A percentile compares a stretch with the other conserved stretches of the same genome.
These are phyloP conservation scores for Esox niger DNA, from an alignment of 2,113 vertebrate species.

Conservation along the genomic window DNA sequence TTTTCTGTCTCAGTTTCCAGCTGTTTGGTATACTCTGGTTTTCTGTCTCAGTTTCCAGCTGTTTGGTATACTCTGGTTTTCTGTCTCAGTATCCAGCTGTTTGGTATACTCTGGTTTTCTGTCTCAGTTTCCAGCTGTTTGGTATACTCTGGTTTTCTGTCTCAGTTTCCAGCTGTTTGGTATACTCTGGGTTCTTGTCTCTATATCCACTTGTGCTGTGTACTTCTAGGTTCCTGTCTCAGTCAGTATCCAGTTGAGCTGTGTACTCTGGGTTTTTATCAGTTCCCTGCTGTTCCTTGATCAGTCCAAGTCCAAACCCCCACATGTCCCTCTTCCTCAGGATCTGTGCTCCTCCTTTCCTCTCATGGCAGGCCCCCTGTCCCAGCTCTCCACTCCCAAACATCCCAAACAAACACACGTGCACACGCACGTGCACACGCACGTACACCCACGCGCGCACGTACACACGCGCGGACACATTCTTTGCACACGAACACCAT, in stretches of 20 bases:
- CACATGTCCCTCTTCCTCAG: conserved; percentile 51
- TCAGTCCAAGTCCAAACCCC: conserved; percentile 27
- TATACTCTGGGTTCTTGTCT: no score
- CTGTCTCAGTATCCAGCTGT: no score
- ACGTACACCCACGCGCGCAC: conserved; percentile 6
- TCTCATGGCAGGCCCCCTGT: conserved; percentile 5
- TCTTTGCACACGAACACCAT: conserved; percentile 52
- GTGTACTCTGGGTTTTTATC: no score
- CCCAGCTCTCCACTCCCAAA: conserved; percentile 8
- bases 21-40: no score
- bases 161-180: no score
- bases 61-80: no score
- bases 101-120: no score
- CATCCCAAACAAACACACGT: conserved; percentile 11
- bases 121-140: no score
- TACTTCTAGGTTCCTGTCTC: not conserved
- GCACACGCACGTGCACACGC: conserved; percentile 22
- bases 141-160: no score
- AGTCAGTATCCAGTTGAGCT: not conserved
- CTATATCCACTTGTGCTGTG: not conserved
- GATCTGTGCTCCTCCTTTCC: conserved; percentile 29
- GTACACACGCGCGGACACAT: conserved; percentile 38
- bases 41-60: no score
- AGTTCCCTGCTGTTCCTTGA: conserved; percentile 26
- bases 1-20: no score